Evolutionary conservation across 2,888 invertebrate genomes (phyloP), one percentile per base, ranked within the genome.

Genomic region (Ornithoptera alexandrae): DNA sequence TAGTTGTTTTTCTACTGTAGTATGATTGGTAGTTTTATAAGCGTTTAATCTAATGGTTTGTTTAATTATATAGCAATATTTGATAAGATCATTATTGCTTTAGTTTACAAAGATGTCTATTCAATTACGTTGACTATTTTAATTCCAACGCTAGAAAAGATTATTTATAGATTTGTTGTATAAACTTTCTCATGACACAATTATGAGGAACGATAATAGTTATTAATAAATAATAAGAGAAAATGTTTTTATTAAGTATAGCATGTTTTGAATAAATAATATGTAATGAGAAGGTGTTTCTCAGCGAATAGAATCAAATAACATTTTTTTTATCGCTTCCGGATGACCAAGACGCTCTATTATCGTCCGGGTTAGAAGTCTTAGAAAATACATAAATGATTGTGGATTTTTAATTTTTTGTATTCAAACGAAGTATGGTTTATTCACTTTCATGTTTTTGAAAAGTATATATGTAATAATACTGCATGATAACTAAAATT

Each of bases 121-220:
- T 66, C 59, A 24, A 66, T 66, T 60, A 15, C 24, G 46, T 24
- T 50, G 46, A 18, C 59, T 60, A 17, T 66, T 66, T 59, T 66
- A 58, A 50, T 50, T 60, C 59, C 18, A 6, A 30, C 46, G n/a
- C 30, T 46, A 66, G 60, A 66, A 60, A 46, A 66, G 24, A 17
- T 60, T 66, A 58, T 58, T 58, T 58, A 58, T 22, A 58, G 46
- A 42, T 66, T 66, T 18, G 30, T 17, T 60, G 66, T 59, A 60
- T 60, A 60, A 66, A 66, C 66, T 66, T 66, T 66, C 66, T 42
- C 66, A 59, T 66, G 50, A 30, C 46, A 50, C 60, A 60, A 65
- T 65, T n/a, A 59, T 18, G 46, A 60, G 59, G n/a, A 53, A 60
- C 50, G 50, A 46, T 66, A 66, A 60, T 58, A 24, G 46, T 59